Evolutionary conservation across 2,888 invertebrate species (phyloP), one percentile per base, ranked within the genome.

Genomic region (Dynastes tityus): DNA sequence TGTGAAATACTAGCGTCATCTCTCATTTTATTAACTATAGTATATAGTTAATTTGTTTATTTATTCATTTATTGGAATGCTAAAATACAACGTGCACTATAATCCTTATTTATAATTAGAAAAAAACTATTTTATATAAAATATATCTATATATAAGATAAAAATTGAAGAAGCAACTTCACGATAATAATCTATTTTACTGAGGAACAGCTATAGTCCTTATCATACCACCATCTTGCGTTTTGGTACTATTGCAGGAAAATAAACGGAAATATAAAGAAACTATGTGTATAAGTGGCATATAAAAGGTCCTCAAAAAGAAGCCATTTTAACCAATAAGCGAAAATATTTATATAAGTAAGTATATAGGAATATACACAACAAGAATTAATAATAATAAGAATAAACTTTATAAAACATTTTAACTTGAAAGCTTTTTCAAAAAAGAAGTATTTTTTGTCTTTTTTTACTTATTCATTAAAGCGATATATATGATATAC

Each of bases 1-100:
- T 22, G 64, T 65, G 76, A 82, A 82, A 83, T 82, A 82, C 81
- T 85, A 86, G 58, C 84, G 83, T 49, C 83, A 84, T 85, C 84
- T 84, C 40, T 83, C 70, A 68, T 76, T 32, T 32, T 27, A 29
- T 55, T 22, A 55, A 55, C 55, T 55, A 55, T 55, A 55, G 27
- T 55, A 45, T 8, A 45, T 45, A 63, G 63, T 63, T 63, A 63
- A 29, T 75, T 45, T 45, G 11, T 45, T 75, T 49, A 61, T 45
- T 75, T 49, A 16, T 16, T 16, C 16, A 67, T 55, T 55, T 55
- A 71, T 83, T 87, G 87, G 87, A 87, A 87, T 88, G 87, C 86
- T 85, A 86, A 84, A 83, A 79, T 80, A 83, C 80, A 83, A 85
- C 84, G 83, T 85, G 85, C 85, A 85, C 85, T 84, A 84, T 85